Evolutionary conservation across 2,888 invertebrate genomes (phyloP), one percentile per base, ranked within the genome.

Genomic region (Thelaira solivaga): DNA sequence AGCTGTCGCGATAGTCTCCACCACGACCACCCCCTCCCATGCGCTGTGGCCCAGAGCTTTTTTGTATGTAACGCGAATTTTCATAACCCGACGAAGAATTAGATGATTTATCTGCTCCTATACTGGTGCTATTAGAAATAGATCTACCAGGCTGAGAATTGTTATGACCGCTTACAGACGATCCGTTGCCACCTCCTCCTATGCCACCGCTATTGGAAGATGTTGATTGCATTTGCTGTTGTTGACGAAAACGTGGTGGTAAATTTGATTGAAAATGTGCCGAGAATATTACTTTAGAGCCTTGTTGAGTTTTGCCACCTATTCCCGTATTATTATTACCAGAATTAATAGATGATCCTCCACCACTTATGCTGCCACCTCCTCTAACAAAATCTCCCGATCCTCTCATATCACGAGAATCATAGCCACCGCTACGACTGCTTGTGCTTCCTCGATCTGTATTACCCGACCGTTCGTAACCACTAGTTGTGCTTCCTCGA

Each of bases 201-300:
- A 81, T 68, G 80, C 83, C 73, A 65, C 81, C 69, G 5, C 74
- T 16, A 13, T 39, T 22, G 22, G 68, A 61, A 16, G 68, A 41
- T 13, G 68, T 24, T n/a, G 61, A 53, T 29, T 77, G 67, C 68
- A 85, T 82, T 80, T 88, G 88, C 83, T 95, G 94, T 84, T 95
- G 94, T 83, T 94, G 94, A 83, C 94, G 92, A 88, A 96, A 95
- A 73, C 97, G 91, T 13, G 97, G 97, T 64, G 97, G 96, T 84
- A 97, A 91, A 89, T 95, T 94, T 59, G 92, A 93, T 88, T 95
- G 95, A 89, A 95, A 96, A 81, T 93, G 92, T 83, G 93, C 92
- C 6, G 94, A 93, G 86, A 93, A 95, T 26, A 84, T 82, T 0
- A 83, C 64, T 71, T 88, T 88, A 34, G 83, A 82, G 11, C 82